A percentile compares a stretch with the other conserved stretches of the same genome.
Conservation (phyloP, 2,797 vertebrate genomes). For the Mormyrops boulengeri region DNA sequence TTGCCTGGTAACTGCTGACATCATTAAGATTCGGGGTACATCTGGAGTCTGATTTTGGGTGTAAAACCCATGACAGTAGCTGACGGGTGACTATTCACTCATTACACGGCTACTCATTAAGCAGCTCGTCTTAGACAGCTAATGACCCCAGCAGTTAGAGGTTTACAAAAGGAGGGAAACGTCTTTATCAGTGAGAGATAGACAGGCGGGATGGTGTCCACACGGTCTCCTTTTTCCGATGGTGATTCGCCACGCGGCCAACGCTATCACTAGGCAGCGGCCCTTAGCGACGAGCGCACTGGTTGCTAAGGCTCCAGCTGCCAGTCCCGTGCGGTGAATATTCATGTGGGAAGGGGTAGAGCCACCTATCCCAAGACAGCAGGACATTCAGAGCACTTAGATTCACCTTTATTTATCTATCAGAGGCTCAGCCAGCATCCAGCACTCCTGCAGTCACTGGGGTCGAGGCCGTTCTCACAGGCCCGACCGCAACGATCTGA, state of each 20-base stretch:
- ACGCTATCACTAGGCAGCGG: neutral
- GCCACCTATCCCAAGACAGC: neutral
- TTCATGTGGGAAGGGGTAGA: neutral
- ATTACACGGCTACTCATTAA: neutral
- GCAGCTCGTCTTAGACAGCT: neutral
- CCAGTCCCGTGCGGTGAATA: neutral
- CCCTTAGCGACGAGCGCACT: neutral
- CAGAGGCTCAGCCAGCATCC: neutral
- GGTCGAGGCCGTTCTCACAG: neutral
- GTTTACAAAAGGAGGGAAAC: neutral
- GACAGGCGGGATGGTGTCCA: neutral
- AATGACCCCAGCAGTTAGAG: neutral
- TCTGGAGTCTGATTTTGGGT: neutral
- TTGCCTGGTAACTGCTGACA: neutral
- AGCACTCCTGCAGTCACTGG: neutral
- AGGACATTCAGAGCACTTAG: neutral
- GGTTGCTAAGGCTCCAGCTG: neutral
- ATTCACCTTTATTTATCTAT: neutral
- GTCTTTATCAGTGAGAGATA: neutral
- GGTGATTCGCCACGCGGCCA: neutral
- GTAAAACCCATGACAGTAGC: neutral
- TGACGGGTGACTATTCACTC: neutral
- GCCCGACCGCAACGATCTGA: neutral
- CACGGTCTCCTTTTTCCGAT: neutral
- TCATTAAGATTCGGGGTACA: neutral